A percentile compares a stretch with the other conserved stretches of the same genome.
These are phyloP conservation scores for Pteromalus puparum DNA, from an alignment of 1,140 invertebrate species.

Conservation along the genomic window DNA sequence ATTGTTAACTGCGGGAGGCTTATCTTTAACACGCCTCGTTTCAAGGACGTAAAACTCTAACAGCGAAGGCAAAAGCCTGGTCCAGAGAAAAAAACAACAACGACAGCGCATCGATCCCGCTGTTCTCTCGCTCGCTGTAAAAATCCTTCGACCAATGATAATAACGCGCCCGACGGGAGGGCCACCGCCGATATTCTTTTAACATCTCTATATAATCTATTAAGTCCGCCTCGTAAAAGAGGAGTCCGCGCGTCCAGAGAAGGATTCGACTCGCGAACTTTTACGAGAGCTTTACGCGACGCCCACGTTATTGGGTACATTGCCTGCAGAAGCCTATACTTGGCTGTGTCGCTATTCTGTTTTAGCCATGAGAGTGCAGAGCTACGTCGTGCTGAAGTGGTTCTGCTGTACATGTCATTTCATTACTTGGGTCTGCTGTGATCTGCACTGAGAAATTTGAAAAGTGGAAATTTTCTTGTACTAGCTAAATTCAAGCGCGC, in stretches of 20 bases:
- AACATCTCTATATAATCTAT: slow-evolving; percentile 66
- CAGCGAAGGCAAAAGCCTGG: background rate
- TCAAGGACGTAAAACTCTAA: slow-evolving; percentile 42
- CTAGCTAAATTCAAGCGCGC: no score
- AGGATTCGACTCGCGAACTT: background rate
- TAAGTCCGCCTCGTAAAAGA: slow-evolving; percentile 58
- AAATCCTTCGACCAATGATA: background rate
- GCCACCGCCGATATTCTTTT: slow-evolving; percentile 50
- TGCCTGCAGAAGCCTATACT: background rate
- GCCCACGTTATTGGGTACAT: background rate
- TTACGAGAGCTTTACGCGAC: slow-evolving; percentile 4
- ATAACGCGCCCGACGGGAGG: slow-evolving; percentile 51
- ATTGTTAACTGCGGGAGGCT: slow-evolving; percentile 50
- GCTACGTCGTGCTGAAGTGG: no score
- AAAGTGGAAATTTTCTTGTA: background rate
- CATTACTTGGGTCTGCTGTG: no score
- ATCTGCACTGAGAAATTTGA: background rate
- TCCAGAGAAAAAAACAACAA: background rate
- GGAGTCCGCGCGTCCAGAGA: background rate
- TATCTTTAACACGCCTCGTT: slow-evolving; percentile 46
- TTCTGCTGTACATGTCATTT: no score
- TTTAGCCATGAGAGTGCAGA: no score
- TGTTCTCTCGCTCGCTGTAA: slow-evolving; percentile 15
- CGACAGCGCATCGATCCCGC: background rate
- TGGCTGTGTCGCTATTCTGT: background rate